Base-by-base conservation (phyloP, 1,140 invertebrate species). In the Papilio polytes region DNA sequence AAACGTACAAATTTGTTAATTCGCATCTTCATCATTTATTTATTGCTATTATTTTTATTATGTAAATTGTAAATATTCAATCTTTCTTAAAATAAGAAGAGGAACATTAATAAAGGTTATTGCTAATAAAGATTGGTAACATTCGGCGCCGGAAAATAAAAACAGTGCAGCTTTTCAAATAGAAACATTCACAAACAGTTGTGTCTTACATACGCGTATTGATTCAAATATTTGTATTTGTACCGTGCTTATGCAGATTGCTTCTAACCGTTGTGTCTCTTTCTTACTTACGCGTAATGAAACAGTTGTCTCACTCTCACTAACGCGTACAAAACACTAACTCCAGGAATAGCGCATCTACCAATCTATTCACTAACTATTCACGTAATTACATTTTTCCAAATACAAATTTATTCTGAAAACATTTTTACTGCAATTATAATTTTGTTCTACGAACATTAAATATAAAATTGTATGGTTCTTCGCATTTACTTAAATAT, bases 1-100 rank as follows among this genome's bases (percentile, higher is more conserved):
- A 93, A 95, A 95, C 90, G 91, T 94, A 94, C 91, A 94, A 94
- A 93, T 91, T 93, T 94, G 91, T 92, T 94, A 91, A 93, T 92
- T 94, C 89, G 89, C 90, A 90, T 92, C 86, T 89, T 92, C 86
- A 91, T 91, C 91, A 92, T 89, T 86, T 87, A 93, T 93, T 93
- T 93, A 95, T 95, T 95, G 95, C 94, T 95, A 95, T 95, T 90
- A 89, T 88, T 91, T 63, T 94, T 90, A 89, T 87, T 89, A 86
- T 94, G 91, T 94, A 94, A 91, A 93, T 94, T 95, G 94, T 95
- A 95, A 95, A 95, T 95, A 95, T 95, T 94, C 88, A 94, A 92
- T 95, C 91, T 95, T 94, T 95, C 95, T 95, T 95, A 95, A 95
- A 94, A 95, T 89, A 95, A 95, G 92, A 94, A 95, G 94, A 95